phyloP scores from a whole-genome alignment of 2,797 vertebrate genomes.

The Neosalanx taihuensis region DNA sequence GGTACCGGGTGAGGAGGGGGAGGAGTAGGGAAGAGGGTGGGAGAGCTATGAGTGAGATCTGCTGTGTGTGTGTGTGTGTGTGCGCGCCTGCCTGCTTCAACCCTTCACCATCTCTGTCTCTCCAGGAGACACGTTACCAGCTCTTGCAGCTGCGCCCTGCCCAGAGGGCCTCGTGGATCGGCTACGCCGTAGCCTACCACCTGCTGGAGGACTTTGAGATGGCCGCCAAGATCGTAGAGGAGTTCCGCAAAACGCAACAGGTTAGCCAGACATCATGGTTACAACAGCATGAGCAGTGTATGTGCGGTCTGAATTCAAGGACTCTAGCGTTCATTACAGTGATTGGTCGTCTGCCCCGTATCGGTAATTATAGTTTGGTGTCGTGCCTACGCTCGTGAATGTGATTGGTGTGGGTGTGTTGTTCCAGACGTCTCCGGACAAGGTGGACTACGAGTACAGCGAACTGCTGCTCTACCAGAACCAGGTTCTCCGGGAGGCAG shows the following conservation, averaged over 20 bases:
- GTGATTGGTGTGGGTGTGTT: not conserved
- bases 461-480: slow-evolving; percentile 93
- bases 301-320: not conserved
- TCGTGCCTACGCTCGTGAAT: not conserved
- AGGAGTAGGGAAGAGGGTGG: not conserved
- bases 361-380: not conserved
- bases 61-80: not conserved
- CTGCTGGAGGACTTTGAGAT: slow-evolving; percentile 93
- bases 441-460: slow-evolving; percentile 95
- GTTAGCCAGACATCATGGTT: slow-evolving; percentile 55
- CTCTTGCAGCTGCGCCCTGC: slow-evolving; percentile 90
- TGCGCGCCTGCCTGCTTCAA: not conserved
- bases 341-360: not conserved
- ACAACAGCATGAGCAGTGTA: too few relatives aligned
- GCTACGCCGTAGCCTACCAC: slow-evolving; percentile 92
- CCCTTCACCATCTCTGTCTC: not conserved
- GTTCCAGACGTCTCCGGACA: slow-evolving; percentile 88
- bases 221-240: slow-evolving; percentile 93
- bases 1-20: slow-evolving; percentile 81
- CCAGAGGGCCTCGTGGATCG: slow-evolving; percentile 92
- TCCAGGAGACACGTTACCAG: slow-evolving; percentile 89
- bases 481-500: slow-evolving; percentile 90
- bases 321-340: not conserved
- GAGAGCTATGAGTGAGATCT: not conserved
- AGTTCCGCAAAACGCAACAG: slow-evolving; percentile 94